These are phyloP conservation scores for Tupaia tana DNA, from an alignment of 2,113 vertebrate species.

Conservation along the genomic window DNA sequence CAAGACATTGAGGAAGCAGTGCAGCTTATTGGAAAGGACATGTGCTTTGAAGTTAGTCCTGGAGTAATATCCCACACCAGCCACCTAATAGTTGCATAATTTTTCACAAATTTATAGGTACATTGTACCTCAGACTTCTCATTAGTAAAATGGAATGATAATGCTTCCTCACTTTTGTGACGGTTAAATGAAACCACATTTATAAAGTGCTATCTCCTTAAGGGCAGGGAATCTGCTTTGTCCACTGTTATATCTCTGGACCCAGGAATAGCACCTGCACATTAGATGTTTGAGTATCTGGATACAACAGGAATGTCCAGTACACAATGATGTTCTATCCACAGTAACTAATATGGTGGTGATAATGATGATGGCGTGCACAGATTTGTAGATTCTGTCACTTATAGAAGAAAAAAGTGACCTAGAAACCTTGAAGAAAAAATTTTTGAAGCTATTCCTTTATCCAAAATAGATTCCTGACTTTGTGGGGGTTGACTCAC, in stretches of 20 bases:
- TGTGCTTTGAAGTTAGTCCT: neutral
- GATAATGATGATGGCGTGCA: neutral
- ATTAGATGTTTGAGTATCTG: neutral
- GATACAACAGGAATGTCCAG: neutral
- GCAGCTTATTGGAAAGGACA: neutral
- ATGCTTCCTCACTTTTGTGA: neutral
- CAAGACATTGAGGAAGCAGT: neutral
- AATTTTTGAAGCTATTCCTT: neutral
- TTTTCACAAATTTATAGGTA: conserved; percentile 14
- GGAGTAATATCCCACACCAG: neutral
- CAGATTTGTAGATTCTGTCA: neutral
- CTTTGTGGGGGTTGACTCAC: neutral
- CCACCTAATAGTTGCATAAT: neutral
- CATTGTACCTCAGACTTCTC: neutral
- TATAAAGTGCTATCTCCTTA: neutral
- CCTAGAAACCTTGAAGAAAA: neutral
- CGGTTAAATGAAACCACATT: neutral
- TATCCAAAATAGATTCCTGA: neutral
- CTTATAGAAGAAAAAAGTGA: neutral
- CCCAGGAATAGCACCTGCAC: neutral
- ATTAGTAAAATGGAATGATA: neutral
- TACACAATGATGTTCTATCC: neutral
- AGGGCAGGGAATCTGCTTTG: neutral
- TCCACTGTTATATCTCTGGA: neutral
- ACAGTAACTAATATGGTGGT: neutral